phyloP scores from a whole-genome alignment of 2,113 vertebrate genomes.

The Triplophysa dalaica region DNA sequence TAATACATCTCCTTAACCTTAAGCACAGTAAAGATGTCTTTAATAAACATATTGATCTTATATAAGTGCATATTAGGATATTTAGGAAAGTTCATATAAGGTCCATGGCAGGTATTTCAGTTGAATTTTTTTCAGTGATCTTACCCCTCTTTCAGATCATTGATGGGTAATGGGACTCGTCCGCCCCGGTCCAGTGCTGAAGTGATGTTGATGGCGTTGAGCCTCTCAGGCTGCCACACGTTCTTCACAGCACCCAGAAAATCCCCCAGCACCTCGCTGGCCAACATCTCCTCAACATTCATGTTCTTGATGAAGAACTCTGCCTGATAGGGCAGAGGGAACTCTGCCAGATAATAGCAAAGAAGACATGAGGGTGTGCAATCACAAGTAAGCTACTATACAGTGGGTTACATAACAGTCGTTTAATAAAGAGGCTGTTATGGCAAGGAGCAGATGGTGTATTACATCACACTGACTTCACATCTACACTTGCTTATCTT shows the following conservation, averaged over 20 bases:
- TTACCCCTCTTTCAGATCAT: constrained; percentile 98
- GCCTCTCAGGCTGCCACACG: constrained; percentile 93
- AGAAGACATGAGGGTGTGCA: constrained; percentile 4
- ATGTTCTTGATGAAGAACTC: constrained; percentile 98
- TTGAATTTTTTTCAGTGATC: constrained; percentile 25
- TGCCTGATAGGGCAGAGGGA: constrained; percentile 90
- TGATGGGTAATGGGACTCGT: constrained; percentile 92
- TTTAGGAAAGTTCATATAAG: too few species aligned
- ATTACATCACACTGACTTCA: constrained; percentile 64
- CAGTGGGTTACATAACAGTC: background rate
- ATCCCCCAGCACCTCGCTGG: constrained; percentile 95
- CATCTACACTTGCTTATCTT: constrained; percentile 41
- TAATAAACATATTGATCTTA: background rate
- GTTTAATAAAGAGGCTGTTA: constrained; percentile 13
- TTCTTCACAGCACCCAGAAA: constrained; percentile 97
- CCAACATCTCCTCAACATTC: constrained; percentile 98
- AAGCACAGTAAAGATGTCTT: too few species aligned
- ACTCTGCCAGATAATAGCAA: constrained; percentile 75
- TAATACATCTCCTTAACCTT: too few species aligned
- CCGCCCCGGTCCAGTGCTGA: constrained; percentile 94
- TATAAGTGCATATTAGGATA: too few species aligned
- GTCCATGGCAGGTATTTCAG: background rate
- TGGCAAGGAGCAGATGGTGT: constrained; percentile 53
- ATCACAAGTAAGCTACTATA: background rate
- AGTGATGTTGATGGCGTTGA: constrained; percentile 97